phyloP scores from a whole-genome alignment of 2,888 invertebrate species.

The Philaethria dido region DNA sequence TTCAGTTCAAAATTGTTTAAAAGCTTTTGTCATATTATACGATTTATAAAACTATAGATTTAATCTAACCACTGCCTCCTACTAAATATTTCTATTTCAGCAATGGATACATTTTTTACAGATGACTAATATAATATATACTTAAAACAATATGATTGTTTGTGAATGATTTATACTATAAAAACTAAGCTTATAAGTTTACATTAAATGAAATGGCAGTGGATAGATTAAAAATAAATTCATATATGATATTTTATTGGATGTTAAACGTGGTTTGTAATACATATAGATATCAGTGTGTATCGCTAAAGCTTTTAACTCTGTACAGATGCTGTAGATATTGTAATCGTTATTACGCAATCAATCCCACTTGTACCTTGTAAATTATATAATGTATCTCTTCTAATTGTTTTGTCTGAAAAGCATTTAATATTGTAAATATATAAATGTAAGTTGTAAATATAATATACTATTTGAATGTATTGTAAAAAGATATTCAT shows the following conservation, averaged over 20 bases:
- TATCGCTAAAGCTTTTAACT: slow-evolving; percentile 43
- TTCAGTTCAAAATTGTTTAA: slow-evolving; percentile 31
- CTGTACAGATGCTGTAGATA: slow-evolving; percentile 45
- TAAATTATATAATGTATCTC: slow-evolving; percentile 57
- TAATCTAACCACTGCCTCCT: slow-evolving; percentile 17
- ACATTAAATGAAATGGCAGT: slow-evolving; percentile 3
- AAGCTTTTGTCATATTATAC: slow-evolving; percentile 33
- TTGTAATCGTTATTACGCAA: slow-evolving; percentile 32
- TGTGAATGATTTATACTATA: background rate
- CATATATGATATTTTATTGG: slow-evolving; percentile 32
- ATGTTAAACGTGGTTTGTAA: slow-evolving; percentile 35
- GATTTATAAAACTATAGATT: slow-evolving; percentile 17
- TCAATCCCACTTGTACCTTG: slow-evolving; percentile 42
- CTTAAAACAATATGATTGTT: background rate
- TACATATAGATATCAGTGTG: slow-evolving; percentile 37
- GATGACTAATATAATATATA: background rate
- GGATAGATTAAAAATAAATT: slow-evolving; percentile 17
- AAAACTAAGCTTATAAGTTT: background rate
- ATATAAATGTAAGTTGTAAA: slow-evolving; percentile 73
- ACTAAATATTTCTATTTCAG: background rate
- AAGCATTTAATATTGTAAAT: slow-evolving; percentile 58
- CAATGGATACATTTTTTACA: background rate
- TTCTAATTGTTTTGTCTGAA: slow-evolving; percentile 45
- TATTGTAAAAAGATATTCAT: slow-evolving; percentile 74
- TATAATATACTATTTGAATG: slow-evolving; percentile 71